Conservation (phyloP, 2,797 vertebrate species). For the Anabacerthia variegaticeps region DNA sequence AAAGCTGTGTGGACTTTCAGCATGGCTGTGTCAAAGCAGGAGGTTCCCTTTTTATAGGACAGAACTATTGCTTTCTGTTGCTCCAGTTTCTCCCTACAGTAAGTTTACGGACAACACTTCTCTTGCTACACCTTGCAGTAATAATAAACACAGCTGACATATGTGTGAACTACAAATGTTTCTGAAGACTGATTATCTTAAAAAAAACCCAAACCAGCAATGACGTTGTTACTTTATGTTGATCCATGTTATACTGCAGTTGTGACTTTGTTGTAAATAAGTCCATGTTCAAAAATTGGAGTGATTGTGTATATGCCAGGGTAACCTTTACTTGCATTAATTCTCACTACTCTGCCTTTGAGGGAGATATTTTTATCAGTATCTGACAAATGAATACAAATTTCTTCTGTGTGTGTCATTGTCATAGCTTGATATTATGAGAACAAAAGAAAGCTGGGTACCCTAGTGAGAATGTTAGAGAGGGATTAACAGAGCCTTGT, state of each 20-base stretch:
- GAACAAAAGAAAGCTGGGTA: conserved; percentile 50
- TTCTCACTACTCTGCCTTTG: background rate
- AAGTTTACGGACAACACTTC: background rate
- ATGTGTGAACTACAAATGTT: background rate
- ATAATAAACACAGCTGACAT: background rate
- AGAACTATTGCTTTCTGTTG: background rate
- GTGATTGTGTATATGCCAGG: background rate
- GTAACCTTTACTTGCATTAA: background rate
- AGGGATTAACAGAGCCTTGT: conserved; percentile 53
- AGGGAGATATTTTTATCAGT: background rate
- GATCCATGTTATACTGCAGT: background rate
- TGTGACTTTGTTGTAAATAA: background rate
- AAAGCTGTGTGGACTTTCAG: background rate
- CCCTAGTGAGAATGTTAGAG: conserved; percentile 10
- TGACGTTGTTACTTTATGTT: background rate
- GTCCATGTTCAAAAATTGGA: background rate
- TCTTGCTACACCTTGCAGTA: background rate
- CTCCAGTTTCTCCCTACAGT: background rate
- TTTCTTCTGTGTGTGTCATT: background rate
- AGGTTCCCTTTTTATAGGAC: background rate
- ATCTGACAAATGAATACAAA: conserved; percentile 7
- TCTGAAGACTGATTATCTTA: background rate
- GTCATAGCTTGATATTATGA: background rate
- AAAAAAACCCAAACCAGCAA: background rate
- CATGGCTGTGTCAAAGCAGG: background rate